These are phyloP conservation scores for Chiloscyllium plagiosum DNA, from an alignment of 2,113 vertebrate species.

Conservation along the genomic window DNA sequence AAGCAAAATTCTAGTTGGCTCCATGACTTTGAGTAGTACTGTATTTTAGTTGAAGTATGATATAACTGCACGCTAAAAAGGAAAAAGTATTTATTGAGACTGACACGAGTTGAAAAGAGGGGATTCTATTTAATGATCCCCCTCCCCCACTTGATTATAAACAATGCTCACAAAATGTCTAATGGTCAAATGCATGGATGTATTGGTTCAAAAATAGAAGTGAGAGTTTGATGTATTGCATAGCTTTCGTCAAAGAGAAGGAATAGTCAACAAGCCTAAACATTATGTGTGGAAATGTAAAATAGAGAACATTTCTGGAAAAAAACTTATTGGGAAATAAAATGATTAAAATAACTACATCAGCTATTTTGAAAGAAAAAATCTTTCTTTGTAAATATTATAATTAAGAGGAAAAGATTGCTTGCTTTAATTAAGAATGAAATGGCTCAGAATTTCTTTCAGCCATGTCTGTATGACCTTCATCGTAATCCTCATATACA, in stretches of 20 bases:
- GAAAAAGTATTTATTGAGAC: no score
- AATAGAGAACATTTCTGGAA: neutral
- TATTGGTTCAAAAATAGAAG: neutral
- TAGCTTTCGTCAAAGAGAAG: neutral
- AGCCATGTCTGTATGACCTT: neutral
- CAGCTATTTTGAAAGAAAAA: neutral
- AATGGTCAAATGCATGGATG: no score
- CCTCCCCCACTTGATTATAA: no score
- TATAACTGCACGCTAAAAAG: no score
- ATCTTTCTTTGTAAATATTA: neutral
- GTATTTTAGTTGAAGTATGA: no score
- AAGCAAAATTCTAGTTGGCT: no score
- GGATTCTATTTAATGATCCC: no score
- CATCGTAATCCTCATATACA: no score
- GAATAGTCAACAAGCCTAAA: neutral
- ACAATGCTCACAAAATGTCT: no score
- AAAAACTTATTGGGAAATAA: neutral
- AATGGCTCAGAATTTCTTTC: neutral
- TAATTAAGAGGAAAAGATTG: neutral
- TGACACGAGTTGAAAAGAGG: no score
- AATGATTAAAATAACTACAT: neutral
- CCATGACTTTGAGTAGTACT: no score
- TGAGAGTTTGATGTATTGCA: neutral
- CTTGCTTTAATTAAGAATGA: neutral
- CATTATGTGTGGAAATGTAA: neutral